Percentiles rank a stretch among this genome's conserved stretches.
phyloP scores from a whole-genome alignment of 2,797 vertebrate species.

The Momotus momota region DNA sequence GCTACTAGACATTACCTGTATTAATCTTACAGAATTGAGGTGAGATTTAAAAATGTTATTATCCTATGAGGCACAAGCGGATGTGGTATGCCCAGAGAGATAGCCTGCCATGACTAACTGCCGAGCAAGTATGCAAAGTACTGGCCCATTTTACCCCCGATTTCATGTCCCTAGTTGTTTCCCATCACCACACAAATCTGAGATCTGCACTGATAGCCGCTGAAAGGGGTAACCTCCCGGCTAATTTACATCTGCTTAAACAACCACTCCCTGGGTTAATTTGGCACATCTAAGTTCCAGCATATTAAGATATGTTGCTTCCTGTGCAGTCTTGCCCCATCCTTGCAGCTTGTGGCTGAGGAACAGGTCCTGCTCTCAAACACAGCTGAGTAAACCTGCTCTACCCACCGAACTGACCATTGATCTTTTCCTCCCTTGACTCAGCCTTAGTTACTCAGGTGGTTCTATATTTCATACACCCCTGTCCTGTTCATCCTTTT shows the following conservation, averaged over 20 bases:
- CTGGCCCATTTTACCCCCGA: background rate
- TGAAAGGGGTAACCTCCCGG: background rate
- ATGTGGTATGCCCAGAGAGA: background rate
- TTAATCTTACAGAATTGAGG: background rate
- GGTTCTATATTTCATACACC: background rate
- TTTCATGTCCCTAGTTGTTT: background rate
- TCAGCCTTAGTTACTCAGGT: background rate
- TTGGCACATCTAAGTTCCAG: background rate
- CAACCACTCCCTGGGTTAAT: background rate
- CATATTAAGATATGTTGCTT: fast-evolving
- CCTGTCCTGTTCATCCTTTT: background rate
- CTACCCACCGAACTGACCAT: background rate
- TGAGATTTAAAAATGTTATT: background rate
- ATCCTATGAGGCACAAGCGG: background rate
- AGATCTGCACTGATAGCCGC: background rate
- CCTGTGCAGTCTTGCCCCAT: background rate
- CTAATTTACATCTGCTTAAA: background rate
- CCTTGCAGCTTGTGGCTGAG: background rate
- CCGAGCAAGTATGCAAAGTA: background rate
- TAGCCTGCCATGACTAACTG: background rate
- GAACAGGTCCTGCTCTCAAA: background rate
- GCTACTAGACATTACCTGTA: background rate
- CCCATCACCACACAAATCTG: background rate
- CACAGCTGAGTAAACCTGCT: background rate
- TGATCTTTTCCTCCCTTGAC: background rate